Conservation (phyloP, 2,113 vertebrate genomes). For the Hemicordylus capensis region DNA sequence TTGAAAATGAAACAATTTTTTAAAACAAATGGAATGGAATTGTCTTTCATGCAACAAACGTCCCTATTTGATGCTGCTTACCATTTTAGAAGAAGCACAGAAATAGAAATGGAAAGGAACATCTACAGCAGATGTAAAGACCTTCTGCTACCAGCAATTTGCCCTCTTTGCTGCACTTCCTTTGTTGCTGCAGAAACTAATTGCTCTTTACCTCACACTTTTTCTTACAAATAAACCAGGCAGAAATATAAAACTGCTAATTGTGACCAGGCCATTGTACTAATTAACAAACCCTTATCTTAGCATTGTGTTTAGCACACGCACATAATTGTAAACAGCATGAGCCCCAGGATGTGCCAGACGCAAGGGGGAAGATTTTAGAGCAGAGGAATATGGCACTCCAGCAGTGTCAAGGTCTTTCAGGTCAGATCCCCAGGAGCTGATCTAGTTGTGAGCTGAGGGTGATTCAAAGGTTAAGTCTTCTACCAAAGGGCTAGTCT, state of each 20-base stretch:
- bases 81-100: conserved; percentile 46
- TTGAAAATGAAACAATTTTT: conserved; percentile 26
- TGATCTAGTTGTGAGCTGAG: conserved; percentile 64
- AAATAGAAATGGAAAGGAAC: conserved; percentile 53
- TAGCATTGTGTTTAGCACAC: background rate
- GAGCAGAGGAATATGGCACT: conserved; percentile 3
- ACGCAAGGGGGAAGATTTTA: conserved; percentile 52
- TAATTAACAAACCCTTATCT: conserved; percentile 14
- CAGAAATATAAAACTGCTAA: conserved; percentile 36
- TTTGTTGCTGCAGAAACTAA: conserved; percentile 67
- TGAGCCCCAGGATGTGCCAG: background rate
- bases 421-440: conserved; percentile 67
- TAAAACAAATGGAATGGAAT: conserved; percentile 57
- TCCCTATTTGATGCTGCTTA: conserved; percentile 31
- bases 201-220: conserved; percentile 61
- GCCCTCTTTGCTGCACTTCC: conserved; percentile 59
- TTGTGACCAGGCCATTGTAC: conserved; percentile 30
- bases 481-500: conserved; percentile 70
- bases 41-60: conserved; percentile 37
- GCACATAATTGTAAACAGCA: conserved; percentile 41
- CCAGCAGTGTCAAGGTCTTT: conserved; percentile 66
- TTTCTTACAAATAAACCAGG: background rate
- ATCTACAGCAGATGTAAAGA: conserved; percentile 67
- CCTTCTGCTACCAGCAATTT: conserved; percentile 63
- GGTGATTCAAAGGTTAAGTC: conserved; percentile 81